phyloP scores from a whole-genome alignment of 2,113 vertebrate species.

The Pongo abelii region DNA sequence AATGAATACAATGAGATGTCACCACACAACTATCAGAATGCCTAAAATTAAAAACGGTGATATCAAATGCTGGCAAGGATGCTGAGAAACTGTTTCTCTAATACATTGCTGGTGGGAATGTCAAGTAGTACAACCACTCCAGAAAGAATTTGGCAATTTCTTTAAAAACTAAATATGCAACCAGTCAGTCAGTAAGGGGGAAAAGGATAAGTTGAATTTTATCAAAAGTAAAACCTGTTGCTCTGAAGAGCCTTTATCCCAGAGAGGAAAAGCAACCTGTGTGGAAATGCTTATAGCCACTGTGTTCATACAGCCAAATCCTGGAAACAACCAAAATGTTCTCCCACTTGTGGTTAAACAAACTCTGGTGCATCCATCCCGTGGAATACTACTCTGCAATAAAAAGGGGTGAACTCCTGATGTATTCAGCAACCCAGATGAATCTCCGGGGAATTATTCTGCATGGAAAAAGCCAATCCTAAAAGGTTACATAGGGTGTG shows the following conservation, averaged over 20 bases:
- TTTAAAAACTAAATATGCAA: neutral
- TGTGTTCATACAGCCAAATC: neutral
- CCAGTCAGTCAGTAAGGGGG: neutral
- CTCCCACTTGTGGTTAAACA: neutral
- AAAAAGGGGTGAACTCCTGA: fast-evolving
- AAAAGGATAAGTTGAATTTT: neutral
- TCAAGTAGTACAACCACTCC: neutral
- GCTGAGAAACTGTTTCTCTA: neutral
- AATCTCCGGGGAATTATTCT: neutral
- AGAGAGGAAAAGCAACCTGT: no score
- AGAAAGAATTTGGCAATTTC: neutral
- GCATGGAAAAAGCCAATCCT: neutral
- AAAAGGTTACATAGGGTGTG: fast-evolving
- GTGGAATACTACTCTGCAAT: no score
- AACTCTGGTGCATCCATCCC: neutral
- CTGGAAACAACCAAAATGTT: neutral
- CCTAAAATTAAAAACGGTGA: neutral
- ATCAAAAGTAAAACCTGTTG: neutral
- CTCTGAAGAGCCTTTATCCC: neutral
- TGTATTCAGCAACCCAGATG: fast-evolving
- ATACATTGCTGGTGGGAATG: neutral
- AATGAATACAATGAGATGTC: neutral
- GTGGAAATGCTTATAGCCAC: neutral
- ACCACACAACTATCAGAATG: neutral
- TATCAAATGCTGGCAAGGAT: no score